These are phyloP conservation scores for Diloba caeruleocephala DNA, from an alignment of 2,888 invertebrate species.

Conservation along the genomic window DNA sequence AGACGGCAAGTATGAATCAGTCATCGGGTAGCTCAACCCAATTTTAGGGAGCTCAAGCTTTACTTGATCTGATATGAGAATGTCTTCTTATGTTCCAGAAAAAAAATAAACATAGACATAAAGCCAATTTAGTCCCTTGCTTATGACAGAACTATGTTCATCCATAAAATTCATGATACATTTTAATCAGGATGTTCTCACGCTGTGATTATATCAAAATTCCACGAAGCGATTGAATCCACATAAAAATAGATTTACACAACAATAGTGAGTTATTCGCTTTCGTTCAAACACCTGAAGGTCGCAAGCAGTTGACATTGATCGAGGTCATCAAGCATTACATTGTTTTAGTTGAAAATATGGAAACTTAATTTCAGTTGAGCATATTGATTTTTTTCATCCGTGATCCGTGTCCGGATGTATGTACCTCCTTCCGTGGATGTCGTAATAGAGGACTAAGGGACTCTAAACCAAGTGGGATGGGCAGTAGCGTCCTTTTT, in stretches of 20 bases:
- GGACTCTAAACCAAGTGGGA: too few relatives aligned
- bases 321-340: constrained; percentile 28
- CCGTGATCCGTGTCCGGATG: constrained; percentile 2
- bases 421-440: too few relatives aligned
- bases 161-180: constrained; percentile 3
- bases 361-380: constrained; percentile 20
- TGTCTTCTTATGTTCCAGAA: too few relatives aligned
- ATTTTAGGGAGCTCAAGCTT: too few relatives aligned
- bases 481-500: too few relatives aligned
- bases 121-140: too few relatives aligned
- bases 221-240: constrained; percentile 43
- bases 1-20: too few relatives aligned
- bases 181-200: constrained; percentile 25
- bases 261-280: constrained; percentile 34
- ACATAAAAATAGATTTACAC: constrained; percentile 32
- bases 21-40: too few relatives aligned
- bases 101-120: too few relatives aligned
- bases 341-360: constrained; percentile 44
- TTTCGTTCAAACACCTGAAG: constrained; percentile 36
- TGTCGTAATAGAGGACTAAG: too few relatives aligned
- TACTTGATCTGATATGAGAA: too few relatives aligned
- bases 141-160: neutral
- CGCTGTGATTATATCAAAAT: constrained; percentile 27
- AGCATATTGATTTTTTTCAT: neutral
- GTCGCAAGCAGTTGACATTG: constrained; percentile 46